Evolutionary conservation across 2,113 vertebrate species (phyloP), one percentile per base, ranked within the genome.

Genomic region (Rhinolophus sinicus): DNA sequence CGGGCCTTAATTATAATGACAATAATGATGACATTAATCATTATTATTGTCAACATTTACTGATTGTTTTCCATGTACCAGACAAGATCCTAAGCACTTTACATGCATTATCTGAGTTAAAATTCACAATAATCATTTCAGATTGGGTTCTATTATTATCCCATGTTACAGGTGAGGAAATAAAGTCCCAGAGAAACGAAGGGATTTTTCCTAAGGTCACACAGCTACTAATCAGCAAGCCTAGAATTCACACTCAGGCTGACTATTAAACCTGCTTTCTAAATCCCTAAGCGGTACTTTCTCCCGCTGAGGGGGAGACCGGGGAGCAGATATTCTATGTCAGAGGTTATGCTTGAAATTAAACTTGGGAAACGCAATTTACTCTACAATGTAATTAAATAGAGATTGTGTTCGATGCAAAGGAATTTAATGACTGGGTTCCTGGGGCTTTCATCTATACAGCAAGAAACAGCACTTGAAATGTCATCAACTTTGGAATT

Each of bases 361-460:
- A 83, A 58, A 72, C 47, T 38, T 38, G 56, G 80, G n/a, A 88
- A 82, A 92, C 22, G 24, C 65, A 19, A 35, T 76, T 52, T 30
- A 40, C 50, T 62, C 64, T 89, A 70, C 52, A 44, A 24, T 69
- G 40, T 16, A 72, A 60, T 69, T 80, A 69, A 85, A 78, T 44
- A 33, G 15, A 72, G 60, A 54, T 30, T 40, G 40, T 40, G 33
- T 80, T 84, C n/a, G 24, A 67, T 60, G 56, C 83, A 38, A 38
- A 33, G 33, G 33, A 64, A 16, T 52, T 52, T 58, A 56, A 7
- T 38, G 65, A 65, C 65, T 80, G 1, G 19, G 28, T 15, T 52
- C 3, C 0, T 0, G 56, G 40, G 28, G 14, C 4, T 54, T 60
- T 73, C 47, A 3, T 11, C 16, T 21, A 8, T 5, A 47, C 13